These are phyloP conservation scores for Mesoclemmys tuberculata DNA, from an alignment of 2,113 vertebrate species.

Conservation along the genomic window DNA sequence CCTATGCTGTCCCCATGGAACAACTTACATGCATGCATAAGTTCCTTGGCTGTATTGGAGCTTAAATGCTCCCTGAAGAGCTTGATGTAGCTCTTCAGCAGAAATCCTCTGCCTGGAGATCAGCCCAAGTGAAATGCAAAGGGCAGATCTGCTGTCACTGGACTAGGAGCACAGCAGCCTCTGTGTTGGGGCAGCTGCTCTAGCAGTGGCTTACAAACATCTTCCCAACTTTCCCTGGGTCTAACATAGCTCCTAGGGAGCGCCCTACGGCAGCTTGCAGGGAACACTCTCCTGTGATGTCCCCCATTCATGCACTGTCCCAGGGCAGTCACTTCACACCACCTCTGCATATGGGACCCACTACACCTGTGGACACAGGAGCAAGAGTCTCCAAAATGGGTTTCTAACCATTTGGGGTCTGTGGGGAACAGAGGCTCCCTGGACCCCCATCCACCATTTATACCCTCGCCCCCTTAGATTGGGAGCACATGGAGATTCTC, in stretches of 20 bases:
- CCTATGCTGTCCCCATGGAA: background rate
- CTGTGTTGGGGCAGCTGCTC: background rate
- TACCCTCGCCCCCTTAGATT: background rate
- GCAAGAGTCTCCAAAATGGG: background rate
- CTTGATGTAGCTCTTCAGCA: background rate
- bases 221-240: background rate
- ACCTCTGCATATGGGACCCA: background rate
- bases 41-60: too few species aligned
- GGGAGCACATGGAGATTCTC: background rate
- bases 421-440: background rate
- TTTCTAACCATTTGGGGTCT: background rate
- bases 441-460: background rate
- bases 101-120: background rate
- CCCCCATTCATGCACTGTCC: background rate
- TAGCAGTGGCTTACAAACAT: background rate
- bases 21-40: background rate
- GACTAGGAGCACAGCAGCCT: background rate
- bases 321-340: background rate
- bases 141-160: background rate
- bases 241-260: background rate
- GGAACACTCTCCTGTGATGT: background rate
- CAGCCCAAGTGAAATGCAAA: background rate
- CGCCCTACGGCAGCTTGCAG: too few species aligned
- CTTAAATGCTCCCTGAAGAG: too few species aligned
- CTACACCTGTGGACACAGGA: background rate